Evolutionary conservation across 1,140 invertebrate genomes (phyloP), one percentile per base, ranked within the genome.

Genomic region (Agrilus planipennis): DNA sequence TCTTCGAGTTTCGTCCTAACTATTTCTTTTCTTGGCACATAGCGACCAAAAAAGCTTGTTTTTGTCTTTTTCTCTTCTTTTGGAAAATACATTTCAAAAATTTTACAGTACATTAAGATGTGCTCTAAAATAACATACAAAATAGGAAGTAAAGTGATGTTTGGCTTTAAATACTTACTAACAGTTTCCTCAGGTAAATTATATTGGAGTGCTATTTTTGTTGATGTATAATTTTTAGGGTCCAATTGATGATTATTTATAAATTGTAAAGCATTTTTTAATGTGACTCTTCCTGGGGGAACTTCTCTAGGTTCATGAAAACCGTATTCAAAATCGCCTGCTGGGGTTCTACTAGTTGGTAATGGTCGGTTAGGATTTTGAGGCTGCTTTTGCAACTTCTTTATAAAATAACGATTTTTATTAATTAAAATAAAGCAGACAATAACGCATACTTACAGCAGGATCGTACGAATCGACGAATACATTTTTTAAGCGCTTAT

Each of bases 161-260:
- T 34, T 15, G n/a, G 19, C 6, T 30, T 5, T 32, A 17, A 15
- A 50, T 45, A 58, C 66, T 63, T 63, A 68, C 74, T 65, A 44
- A 77, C 67, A 52, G 70, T 57, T 50, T 74, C 63, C 50, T 65
- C 58, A 42, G 75, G 71, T 21, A 87, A 42, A 54, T 77, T 76
- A 55, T 81, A 80, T 41, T 81, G 64, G 30, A 62, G 51, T 1
- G 83, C 74, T 57, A 87, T 77, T 55, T 62, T 65, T 16, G 65
- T 56, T 16, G 64, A 51, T 10, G 64, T 74, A 49, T 74, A 68
- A 29, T 63, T 63, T 27, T 62, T 53, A 0, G 77, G 71, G 51
- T 84, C 69, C 0, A 54, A 42, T 46, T 73, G 68, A 58, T 85
- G 67, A 19, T 76, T 62, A 0, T 61, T 59, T 18, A 87, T 70